Evolutionary conservation across 2,888 invertebrate species (phyloP), one percentile per base, ranked within the genome.

Genomic region (Sussaba pulchella): DNA sequence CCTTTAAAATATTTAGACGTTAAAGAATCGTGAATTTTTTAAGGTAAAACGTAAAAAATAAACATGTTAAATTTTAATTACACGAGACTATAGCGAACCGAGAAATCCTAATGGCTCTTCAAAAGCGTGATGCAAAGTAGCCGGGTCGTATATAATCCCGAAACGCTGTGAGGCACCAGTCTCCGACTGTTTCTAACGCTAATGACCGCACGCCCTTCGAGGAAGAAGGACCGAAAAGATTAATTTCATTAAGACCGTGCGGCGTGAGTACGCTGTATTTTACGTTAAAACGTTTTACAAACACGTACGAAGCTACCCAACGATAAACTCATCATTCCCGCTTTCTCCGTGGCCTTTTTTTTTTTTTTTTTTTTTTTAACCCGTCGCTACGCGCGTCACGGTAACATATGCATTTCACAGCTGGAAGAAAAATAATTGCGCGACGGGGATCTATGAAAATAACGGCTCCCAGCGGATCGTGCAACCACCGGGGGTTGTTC

Each of bases 181-280:
- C 21, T 57, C 70, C 70, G 54, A 57, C 70, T 70, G 70, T 57
- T 70, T 64, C 39, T 31, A 57, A 57, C 57, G 57, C 70, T 70
- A 70, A 70, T 70, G 57, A 57, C 57, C 70, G 57, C 43, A 31
- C 70, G 43, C 45, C 43, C 70, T 43, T 21, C 70, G 57, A 31
- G 57, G 36, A 41, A 26, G 57, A 57, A 54, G 14, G 70, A 70
- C 41, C 54, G 19, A 41, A 26, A 57, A 70, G 57, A 70, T 70
- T 70, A 70, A 70, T 70, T 21, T 70, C 70, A 57, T 70, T 31
- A 45, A 70, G 57, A 43, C 43, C 39, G 24, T 54, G 14, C 19
- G 54, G 52, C 26, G 41, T 10, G 39, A 3, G 17, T 17, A 12
- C 57, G 10, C 2, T 31, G 5, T 36, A 14, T 36, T 31, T 14